phyloP scores from a whole-genome alignment of 2,113 vertebrate genomes.

The Cavia aperea region DNA sequence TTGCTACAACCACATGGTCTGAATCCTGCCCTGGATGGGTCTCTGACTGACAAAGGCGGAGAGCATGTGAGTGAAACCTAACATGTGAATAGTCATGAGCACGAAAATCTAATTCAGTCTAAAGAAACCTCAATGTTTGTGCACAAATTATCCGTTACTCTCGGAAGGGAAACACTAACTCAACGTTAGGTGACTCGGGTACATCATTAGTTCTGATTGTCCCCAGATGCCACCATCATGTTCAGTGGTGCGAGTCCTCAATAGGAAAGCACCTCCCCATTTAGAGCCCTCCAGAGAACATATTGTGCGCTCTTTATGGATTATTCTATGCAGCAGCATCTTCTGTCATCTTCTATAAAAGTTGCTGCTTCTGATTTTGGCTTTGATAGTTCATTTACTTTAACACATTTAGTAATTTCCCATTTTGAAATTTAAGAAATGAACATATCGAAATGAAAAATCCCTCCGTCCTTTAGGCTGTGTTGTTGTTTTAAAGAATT shows the following conservation, averaged over 20 bases:
- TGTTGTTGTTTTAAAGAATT: neutral
- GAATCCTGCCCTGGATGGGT: neutral
- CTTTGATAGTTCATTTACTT: conserved; percentile 32
- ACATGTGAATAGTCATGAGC: conserved; percentile 4
- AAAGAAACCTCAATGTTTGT: neutral
- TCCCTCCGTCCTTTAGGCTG: neutral
- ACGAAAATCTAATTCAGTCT: conserved; percentile 40
- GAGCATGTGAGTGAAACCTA: neutral
- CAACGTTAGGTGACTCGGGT: neutral
- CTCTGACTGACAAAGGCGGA: neutral
- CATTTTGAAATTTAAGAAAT: conserved; percentile 43
- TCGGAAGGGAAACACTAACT: conserved; percentile 51
- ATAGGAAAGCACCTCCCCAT: neutral
- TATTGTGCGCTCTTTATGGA: neutral
- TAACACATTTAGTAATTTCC: conserved; percentile 33
- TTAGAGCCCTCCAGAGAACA: neutral
- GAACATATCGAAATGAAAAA: neutral
- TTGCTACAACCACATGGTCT: neutral
- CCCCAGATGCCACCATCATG: neutral
- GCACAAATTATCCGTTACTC: neutral
- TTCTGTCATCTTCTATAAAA: neutral
- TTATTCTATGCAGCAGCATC: conserved; percentile 7
- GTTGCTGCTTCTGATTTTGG: conserved; percentile 18
- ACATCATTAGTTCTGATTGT: conserved; percentile 32
- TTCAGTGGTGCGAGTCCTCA: neutral